These are phyloP conservation scores for Netta rufina DNA, from an alignment of 2,797 vertebrate species.

Conservation along the genomic window DNA sequence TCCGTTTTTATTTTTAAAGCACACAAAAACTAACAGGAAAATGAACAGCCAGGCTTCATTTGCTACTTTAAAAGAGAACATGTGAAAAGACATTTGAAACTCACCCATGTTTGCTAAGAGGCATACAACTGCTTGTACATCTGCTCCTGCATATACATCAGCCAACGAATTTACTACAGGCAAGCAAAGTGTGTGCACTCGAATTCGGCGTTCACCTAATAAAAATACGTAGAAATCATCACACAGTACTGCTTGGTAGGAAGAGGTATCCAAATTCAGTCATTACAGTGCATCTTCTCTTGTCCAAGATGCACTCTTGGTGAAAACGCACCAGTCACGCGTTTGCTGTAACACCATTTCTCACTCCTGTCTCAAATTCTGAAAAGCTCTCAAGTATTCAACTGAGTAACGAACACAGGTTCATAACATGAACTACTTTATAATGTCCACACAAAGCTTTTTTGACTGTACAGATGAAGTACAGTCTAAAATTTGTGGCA, in stretches of 20 bases:
- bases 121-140: constrained; percentile 92
- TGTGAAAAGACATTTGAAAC: constrained; percentile 3
- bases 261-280: neutral
- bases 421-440: neutral
- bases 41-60: neutral
- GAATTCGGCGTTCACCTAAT: constrained; percentile 92
- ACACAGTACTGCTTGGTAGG: neutral
- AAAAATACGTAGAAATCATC: neutral
- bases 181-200: constrained; percentile 95
- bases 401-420: neutral
- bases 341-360: neutral
- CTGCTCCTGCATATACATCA: constrained; percentile 93
- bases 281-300: neutral
- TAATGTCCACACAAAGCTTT: neutral
- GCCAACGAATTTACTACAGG: constrained; percentile 92
- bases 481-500: neutral
- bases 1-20: neutral
- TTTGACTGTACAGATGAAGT: neutral
- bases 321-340: neutral
- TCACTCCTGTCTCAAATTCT: neutral
- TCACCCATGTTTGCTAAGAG: constrained; percentile 98
- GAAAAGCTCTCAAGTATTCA: neutral
- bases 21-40: neutral
- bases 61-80: neutral
- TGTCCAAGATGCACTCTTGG: neutral